Conservation (phyloP, 1,140 invertebrate species). For the Goniozus legneri region DNA sequence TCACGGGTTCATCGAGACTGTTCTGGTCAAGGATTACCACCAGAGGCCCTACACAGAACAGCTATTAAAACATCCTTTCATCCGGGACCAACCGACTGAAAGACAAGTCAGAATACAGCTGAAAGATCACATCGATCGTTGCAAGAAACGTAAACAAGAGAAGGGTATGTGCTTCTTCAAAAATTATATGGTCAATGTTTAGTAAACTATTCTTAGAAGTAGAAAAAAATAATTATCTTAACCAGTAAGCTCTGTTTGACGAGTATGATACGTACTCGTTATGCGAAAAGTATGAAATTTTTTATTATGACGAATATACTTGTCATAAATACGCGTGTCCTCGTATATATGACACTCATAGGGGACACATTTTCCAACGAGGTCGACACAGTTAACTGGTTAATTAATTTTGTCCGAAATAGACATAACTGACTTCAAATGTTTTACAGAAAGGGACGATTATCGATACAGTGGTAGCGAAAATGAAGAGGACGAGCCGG, state of each 20-base stretch:
- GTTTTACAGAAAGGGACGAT: conserved; percentile 69
- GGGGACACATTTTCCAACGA: no score
- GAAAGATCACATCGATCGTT: conserved; percentile 98
- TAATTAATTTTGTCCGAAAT: no score
- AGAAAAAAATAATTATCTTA: no score
- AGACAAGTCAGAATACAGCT: conserved; percentile 96
- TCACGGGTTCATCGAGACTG: conserved; percentile 85
- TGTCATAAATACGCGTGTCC: no score
- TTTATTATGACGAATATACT: no score
- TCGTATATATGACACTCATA: no score
- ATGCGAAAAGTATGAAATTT: no score
- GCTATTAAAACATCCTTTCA: conserved; percentile 95
- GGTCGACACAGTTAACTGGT: no score
- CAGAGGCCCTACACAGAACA: conserved; percentile 97
- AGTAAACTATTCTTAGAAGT: neutral
- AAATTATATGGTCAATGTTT: neutral
- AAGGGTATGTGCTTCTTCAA: no score
- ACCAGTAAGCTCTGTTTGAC: no score
- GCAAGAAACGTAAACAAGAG: conserved; percentile 90
- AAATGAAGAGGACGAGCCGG: conserved; percentile 84
- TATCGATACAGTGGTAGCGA: conserved; percentile 84
- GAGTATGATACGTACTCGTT: no score
- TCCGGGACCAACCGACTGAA: conserved; percentile 96
- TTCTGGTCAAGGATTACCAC: conserved; percentile 96
- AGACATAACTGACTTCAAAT: no score